Conservation (phyloP, 92 coral and sea anemone species). For the Paragorgia papillata region DNA sequence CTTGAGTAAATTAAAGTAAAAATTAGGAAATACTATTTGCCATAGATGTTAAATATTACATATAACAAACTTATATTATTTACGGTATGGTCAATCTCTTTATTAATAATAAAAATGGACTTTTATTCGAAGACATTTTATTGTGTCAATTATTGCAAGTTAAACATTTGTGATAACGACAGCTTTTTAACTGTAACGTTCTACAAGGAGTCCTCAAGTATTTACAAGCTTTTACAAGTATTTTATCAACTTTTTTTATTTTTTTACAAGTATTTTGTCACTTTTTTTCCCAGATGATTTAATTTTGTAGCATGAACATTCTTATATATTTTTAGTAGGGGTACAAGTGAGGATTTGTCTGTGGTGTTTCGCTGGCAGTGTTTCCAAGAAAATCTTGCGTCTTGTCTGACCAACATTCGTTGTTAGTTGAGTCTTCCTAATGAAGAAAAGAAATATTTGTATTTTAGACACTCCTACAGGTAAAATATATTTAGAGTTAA, state of each 20-base stretch:
- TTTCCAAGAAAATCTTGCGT: not conserved
- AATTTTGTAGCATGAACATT: not conserved
- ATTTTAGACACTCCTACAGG: not conserved
- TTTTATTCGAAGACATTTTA: not conserved
- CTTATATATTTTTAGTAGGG: conserved; percentile 11
- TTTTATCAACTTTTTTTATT: not conserved
- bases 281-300: not conserved
- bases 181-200: too few species aligned
- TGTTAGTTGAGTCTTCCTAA: not conserved
- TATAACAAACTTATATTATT: not conserved
- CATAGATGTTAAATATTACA: not conserved
- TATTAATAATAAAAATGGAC: not conserved
- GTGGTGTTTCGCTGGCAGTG: not conserved
- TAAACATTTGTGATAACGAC: too few species aligned
- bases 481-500: too few species aligned
- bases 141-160: not conserved
- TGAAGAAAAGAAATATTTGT: not conserved
- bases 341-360: not conserved
- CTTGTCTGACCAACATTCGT: not conserved
- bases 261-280: too few species aligned
- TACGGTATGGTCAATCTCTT: not conserved
- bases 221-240: not conserved
- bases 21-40: not conserved
- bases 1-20: too few species aligned
- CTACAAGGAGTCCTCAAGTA: too few species aligned